These are phyloP conservation scores for Orthosia cruda DNA, from an alignment of 2,888 invertebrate species.

Conservation along the genomic window DNA sequence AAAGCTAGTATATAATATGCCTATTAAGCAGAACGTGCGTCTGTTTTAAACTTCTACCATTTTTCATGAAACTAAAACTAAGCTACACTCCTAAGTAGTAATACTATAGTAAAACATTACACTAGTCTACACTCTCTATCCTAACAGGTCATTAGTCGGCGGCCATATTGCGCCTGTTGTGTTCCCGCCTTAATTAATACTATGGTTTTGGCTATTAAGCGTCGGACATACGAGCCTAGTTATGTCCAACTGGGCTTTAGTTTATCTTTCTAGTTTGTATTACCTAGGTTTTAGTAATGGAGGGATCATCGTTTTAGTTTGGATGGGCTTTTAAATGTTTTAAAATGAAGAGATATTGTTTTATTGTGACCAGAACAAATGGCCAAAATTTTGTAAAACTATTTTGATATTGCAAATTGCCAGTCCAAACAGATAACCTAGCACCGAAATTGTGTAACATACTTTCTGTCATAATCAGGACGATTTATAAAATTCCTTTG, in stretches of 20 bases:
- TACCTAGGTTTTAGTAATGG: slow-evolving; percentile 16
- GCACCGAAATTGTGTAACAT: too few species aligned
- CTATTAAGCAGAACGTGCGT: neutral
- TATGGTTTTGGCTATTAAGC: slow-evolving; percentile 55
- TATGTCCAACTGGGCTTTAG: slow-evolving; percentile 32
- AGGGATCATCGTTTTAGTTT: slow-evolving; percentile 30
- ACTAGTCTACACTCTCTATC: slow-evolving; percentile 27
- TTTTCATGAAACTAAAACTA: slow-evolving; percentile 5
- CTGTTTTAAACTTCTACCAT: neutral
- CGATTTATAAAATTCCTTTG: too few species aligned
- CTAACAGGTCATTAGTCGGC: slow-evolving; percentile 57
- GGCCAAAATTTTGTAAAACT: neutral
- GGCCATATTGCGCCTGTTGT: slow-evolving; percentile 57
- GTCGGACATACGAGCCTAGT: slow-evolving; percentile 44
- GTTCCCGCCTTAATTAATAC: slow-evolving; percentile 66
- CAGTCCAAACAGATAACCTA: too few species aligned
- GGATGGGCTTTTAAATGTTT: slow-evolving; percentile 33
- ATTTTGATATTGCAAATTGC: neutral
- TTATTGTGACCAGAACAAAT: neutral
- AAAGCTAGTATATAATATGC: too few species aligned
- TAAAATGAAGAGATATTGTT: neutral
- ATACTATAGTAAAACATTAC: slow-evolving; percentile 35
- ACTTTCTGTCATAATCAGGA: too few species aligned
- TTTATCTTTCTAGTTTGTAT: slow-evolving; percentile 38
- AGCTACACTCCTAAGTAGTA: neutral